Percentiles rank a stretch among this genome's conserved stretches.
Evolutionary conservation across 1,140 invertebrate genomes (phyloP).

Genomic region (Anastrepha ludens): DNA sequence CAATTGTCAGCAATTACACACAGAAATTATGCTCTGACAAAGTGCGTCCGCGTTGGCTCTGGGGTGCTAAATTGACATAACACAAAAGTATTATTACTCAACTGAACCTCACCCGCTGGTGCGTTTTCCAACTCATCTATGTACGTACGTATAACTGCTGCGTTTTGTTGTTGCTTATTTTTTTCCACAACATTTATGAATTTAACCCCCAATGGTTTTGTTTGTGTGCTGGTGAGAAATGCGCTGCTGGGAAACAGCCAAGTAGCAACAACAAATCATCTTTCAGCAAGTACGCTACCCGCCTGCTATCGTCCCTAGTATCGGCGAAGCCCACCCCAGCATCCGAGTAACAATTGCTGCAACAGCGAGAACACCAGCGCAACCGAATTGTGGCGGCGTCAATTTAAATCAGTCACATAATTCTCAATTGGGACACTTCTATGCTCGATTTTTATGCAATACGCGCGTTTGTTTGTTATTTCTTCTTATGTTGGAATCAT

Average conservation of each 20-base stretch:
- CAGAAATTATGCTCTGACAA: not conserved
- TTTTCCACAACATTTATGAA: too few relatives aligned
- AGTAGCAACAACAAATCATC: not conserved
- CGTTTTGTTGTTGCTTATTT: not conserved
- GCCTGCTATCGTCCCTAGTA: not conserved
- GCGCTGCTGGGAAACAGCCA: not conserved
- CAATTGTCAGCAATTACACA: conserved; percentile 9
- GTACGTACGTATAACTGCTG: not conserved
- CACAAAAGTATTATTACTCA: conserved; percentile 26
- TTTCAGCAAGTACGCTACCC: not conserved
- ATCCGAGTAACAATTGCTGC: not conserved
- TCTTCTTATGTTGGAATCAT: not conserved
- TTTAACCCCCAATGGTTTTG: conserved; percentile 3
- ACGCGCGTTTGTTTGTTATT: not conserved
- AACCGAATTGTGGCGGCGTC: not conserved
- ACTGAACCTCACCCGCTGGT: too few relatives aligned
- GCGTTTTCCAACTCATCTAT: too few relatives aligned
- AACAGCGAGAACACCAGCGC: not conserved
- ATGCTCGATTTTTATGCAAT: conserved; percentile 20
- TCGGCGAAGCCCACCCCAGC: not conserved
- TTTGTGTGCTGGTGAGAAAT: not conserved
- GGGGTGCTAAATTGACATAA: conserved; percentile 45
- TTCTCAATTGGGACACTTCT: conserved; percentile 40
- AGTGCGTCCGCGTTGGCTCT: not conserved
- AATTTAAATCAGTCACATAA: conserved; percentile 41